Conservation (phyloP, 1,140 invertebrate genomes). For the Drosophila melanica region DNA sequence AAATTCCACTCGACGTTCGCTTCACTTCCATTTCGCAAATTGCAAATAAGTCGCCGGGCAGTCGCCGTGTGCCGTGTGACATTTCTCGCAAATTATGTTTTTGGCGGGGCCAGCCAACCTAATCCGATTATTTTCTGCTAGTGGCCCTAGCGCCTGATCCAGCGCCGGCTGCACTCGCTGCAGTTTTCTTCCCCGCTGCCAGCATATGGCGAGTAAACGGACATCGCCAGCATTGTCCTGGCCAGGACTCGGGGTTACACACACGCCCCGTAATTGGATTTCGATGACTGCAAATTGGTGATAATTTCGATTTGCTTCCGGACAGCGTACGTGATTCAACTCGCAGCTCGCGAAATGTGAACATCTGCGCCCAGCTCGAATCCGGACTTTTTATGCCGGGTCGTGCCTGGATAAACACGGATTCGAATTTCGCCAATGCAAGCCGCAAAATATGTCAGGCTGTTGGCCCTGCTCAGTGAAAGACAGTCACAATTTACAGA, state of each 20-base stretch:
- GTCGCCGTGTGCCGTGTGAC: constrained; percentile 69
- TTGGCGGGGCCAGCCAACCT: constrained; percentile 59
- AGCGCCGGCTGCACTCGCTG: constrained; percentile 40
- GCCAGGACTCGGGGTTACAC: constrained; percentile 33
- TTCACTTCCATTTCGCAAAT: constrained; percentile 74
- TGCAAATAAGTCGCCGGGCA: constrained; percentile 70
- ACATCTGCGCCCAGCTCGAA: constrained; percentile 53
- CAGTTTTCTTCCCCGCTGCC: constrained; percentile 45
- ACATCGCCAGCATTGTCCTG: constrained; percentile 48
- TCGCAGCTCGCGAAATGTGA: constrained; percentile 61
- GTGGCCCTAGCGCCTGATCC: constrained; percentile 3
- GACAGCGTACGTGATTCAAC: constrained; percentile 69
- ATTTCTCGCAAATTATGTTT: constrained; percentile 83
- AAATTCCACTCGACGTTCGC: constrained; percentile 22
- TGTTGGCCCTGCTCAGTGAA: background rate
- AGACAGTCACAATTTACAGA: background rate
- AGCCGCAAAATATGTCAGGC: constrained; percentile 22
- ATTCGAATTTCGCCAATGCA: constrained; percentile 44
- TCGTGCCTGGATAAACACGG: constrained; percentile 68
- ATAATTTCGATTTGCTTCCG: constrained; percentile 82
- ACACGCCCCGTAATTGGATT: constrained; percentile 80
- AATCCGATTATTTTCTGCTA: constrained; percentile 77
- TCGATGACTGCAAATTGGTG: constrained; percentile 84
- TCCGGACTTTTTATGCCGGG: constrained; percentile 52
- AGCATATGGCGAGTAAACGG: constrained; percentile 59